Conservation (phyloP, 1,140 invertebrate genomes). For the Drosophila bipectinata region DNA sequence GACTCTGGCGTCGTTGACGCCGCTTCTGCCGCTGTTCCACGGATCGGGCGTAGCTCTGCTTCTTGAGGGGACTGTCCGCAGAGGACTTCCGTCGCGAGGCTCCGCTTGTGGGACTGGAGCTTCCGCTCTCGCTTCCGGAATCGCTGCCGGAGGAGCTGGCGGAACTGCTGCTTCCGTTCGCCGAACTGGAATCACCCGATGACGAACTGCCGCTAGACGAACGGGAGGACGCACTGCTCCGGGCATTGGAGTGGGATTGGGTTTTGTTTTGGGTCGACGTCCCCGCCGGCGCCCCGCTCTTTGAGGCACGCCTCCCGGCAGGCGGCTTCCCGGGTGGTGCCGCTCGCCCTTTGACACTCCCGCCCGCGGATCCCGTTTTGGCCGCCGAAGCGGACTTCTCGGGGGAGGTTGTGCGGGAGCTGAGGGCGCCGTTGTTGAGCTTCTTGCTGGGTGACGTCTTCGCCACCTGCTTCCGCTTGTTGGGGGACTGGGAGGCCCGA, state of each 20-base stretch:
- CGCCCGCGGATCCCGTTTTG: constrained; percentile 15
- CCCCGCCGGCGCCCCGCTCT: constrained; percentile 63
- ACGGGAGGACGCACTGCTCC: constrained; percentile 63
- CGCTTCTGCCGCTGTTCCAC: constrained; percentile 81
- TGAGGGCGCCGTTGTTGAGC: constrained; percentile 76
- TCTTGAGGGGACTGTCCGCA: constrained; percentile 43
- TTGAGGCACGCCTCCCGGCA: constrained; percentile 78
- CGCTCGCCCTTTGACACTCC: constrained; percentile 38
- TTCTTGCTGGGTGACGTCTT: constrained; percentile 69
- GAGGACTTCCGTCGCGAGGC: constrained; percentile 36
- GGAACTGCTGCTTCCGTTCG: constrained; percentile 46
- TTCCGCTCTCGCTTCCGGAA: constrained; percentile 61
- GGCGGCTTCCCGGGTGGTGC: constrained; percentile 51
- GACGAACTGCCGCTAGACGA: constrained; percentile 75
- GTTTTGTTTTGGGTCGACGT: constrained; percentile 66
- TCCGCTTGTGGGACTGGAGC: constrained; percentile 18
- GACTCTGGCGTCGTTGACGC: constrained; percentile 80
- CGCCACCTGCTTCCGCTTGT: constrained; percentile 62
- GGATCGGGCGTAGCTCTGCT: constrained; percentile 69
- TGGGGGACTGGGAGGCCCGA: constrained; percentile 71
- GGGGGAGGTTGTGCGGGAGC: constrained; percentile 48
- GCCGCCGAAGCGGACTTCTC: constrained; percentile 43
- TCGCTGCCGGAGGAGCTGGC: constrained; percentile 60
- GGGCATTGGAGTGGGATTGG: constrained; percentile 13
- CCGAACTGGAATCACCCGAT: constrained; percentile 77